Base-by-base conservation (phyloP, 2,113 vertebrate genomes). In the Machaerirhynchus nigripectus region DNA sequence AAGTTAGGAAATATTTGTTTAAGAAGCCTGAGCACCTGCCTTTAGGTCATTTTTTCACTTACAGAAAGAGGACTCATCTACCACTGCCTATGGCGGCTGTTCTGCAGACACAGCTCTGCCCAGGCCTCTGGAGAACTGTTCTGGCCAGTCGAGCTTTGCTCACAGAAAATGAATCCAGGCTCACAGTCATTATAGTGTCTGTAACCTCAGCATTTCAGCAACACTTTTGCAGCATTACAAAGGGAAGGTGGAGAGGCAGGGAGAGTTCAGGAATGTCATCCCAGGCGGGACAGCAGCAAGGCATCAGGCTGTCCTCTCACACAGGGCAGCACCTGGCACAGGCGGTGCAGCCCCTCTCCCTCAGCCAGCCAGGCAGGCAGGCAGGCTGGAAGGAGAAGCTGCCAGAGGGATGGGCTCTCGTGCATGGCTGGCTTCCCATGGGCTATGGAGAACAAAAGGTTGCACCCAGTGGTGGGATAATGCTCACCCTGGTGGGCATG, bases 1-100 rank as follows among this genome's bases (percentile, higher is more conserved):
- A 92, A 64, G 30, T 67, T 82, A 81, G 49, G 80, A 92, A 92
- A 92, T 94, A 89, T 30, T 94, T 91, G 84, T 81, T 93, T 92
- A 90, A 92, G 64, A 87, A 90, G 55, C 17, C 35, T 44, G 47
- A 71, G 44, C 60, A 89, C 39, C 55, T 81, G 57, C 27, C 52
- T 95, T 77, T 37, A 69, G 73, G 46, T 61, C 1, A 22, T 79
- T 67, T 33, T 6, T 61, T 55, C 59, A 20, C 74, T 87, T 61
- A 46, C 52, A 80, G 50, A 74, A 81, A 65, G 26, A 61, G 7
- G 10, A 44, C 14, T 63, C 64, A 47, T 6, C 30, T 64, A 30
- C 35, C 1, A 2, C 39, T 78, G 44, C 65, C 60, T 14, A 11
- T 44, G 19, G 31, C 0, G 0, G 52, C 33, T 78, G 52, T 92